Evolutionary conservation across 2,888 invertebrate species (phyloP).

Genomic region (Acanthococcus lagerstroemiae): DNA sequence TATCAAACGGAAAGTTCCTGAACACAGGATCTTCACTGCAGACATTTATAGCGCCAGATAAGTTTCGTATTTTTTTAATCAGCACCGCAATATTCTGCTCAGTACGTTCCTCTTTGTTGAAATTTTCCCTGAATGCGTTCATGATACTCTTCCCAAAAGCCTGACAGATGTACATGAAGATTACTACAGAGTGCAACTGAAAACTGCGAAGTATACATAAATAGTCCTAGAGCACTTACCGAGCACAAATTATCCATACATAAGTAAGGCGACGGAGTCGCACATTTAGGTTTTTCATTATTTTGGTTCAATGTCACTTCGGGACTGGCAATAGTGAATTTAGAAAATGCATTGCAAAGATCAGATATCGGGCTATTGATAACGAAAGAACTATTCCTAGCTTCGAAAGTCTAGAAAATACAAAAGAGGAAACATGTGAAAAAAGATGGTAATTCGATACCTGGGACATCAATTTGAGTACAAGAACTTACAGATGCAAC

Average conservation of each 20-base stretch:
- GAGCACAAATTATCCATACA: not conserved
- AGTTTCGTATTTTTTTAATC: conserved; percentile 5
- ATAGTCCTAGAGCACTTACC: not conserved
- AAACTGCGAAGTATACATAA: not conserved
- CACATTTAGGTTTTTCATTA: not conserved
- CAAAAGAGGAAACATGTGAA: not conserved
- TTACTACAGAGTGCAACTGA: no score
- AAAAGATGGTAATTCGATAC: not conserved
- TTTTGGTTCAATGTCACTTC: not conserved
- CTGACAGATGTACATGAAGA: not conserved
- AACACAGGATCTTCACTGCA: not conserved
- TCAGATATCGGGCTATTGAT: conserved; percentile 49
- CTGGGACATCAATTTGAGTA: not conserved
- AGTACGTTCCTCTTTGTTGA: not conserved
- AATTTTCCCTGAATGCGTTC: not conserved
- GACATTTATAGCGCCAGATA: not conserved
- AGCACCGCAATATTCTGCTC: conserved; percentile 2
- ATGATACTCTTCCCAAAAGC: not conserved
- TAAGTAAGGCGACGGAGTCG: not conserved
- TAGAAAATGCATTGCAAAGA: conserved; percentile 47
- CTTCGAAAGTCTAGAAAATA: conserved; percentile 36
- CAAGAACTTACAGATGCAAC: conserved; percentile 42
- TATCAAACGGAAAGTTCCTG: conserved; percentile 5
- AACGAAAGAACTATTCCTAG: not conserved
- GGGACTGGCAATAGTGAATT: conserved; percentile 9